Conservation (phyloP, 2,888 invertebrate species). For the Apamea crenata region DNA sequence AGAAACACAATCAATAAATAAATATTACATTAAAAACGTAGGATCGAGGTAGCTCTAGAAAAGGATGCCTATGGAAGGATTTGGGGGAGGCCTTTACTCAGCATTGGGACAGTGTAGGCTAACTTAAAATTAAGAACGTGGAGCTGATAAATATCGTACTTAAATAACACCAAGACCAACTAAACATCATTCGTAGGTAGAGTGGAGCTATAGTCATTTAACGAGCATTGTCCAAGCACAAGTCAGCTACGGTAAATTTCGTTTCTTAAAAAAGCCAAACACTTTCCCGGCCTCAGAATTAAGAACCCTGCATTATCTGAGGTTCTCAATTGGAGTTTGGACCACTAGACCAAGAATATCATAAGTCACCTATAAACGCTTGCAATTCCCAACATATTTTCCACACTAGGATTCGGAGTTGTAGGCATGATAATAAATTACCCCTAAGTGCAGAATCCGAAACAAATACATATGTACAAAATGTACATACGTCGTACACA, state of each 20-base stretch:
- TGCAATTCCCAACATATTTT: slow-evolving; percentile 8
- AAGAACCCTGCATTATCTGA: neutral
- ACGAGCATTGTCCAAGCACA: neutral
- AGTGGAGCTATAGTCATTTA: neutral
- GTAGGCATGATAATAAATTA: slow-evolving; percentile 38
- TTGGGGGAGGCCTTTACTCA: too few relatives aligned
- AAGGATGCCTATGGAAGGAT: too few relatives aligned
- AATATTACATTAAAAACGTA: neutral
- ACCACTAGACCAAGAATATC: neutral
- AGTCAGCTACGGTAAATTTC: neutral
- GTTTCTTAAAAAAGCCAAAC: neutral
- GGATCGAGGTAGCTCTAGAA: too few relatives aligned
- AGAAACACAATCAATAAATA: slow-evolving; percentile 12
- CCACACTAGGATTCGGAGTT: slow-evolving; percentile 18
- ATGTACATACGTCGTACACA: neutral
- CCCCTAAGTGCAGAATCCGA: slow-evolving; percentile 34
- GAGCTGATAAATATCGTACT: neutral
- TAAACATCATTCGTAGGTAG: neutral
- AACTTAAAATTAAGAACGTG: neutral
- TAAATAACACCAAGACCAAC: neutral
- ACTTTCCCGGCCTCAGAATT: neutral
- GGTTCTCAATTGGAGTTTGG: neutral
- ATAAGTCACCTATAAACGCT: neutral
- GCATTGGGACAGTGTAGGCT: too few relatives aligned
- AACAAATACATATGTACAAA: slow-evolving; percentile 15